phyloP scores from a whole-genome alignment of 2,797 vertebrate species.

The Helicolenus hilgendorfi region DNA sequence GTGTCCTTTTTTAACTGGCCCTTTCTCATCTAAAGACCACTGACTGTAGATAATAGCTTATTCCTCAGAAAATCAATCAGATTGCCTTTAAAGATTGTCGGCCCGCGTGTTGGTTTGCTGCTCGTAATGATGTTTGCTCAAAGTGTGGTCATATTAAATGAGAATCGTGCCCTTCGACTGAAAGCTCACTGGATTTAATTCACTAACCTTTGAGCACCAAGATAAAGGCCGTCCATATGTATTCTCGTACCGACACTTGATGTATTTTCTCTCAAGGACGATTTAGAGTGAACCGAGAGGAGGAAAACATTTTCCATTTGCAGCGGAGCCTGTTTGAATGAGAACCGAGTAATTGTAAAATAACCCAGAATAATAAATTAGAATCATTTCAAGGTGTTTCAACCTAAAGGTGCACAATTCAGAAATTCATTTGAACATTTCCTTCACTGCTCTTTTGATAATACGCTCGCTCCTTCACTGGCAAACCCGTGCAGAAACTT shows the following conservation, averaged over 20 bases:
- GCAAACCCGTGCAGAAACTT: background rate
- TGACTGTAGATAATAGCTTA: constrained; percentile 79
- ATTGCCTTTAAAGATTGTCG: constrained; percentile 72
- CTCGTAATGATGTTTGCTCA: constrained; percentile 64
- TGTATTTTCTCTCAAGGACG: constrained; percentile 43
- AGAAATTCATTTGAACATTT: constrained; percentile 50
- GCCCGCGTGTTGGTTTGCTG: constrained; percentile 45
- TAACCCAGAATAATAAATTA: constrained; percentile 33
- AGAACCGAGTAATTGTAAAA: constrained; percentile 52
- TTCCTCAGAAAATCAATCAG: constrained; percentile 78
- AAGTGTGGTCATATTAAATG: constrained; percentile 53
- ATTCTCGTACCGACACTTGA: constrained; percentile 24
- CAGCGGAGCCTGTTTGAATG: constrained; percentile 22
- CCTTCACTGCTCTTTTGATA: constrained; percentile 12
- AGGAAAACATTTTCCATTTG: constrained; percentile 24
- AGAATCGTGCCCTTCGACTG: constrained; percentile 41
- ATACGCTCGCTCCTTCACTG: constrained; percentile 12
- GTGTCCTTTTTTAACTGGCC: constrained; percentile 53
- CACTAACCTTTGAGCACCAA: constrained; percentile 43
- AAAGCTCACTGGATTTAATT: constrained; percentile 54
- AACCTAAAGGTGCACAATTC: constrained; percentile 45
- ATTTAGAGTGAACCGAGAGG: constrained; percentile 6
- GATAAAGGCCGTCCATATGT: constrained; percentile 45
- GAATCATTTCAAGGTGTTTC: constrained; percentile 48
- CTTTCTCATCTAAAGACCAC: constrained; percentile 61